phyloP scores from a whole-genome alignment of 2,113 vertebrate species.

The Scopus umbretta region DNA sequence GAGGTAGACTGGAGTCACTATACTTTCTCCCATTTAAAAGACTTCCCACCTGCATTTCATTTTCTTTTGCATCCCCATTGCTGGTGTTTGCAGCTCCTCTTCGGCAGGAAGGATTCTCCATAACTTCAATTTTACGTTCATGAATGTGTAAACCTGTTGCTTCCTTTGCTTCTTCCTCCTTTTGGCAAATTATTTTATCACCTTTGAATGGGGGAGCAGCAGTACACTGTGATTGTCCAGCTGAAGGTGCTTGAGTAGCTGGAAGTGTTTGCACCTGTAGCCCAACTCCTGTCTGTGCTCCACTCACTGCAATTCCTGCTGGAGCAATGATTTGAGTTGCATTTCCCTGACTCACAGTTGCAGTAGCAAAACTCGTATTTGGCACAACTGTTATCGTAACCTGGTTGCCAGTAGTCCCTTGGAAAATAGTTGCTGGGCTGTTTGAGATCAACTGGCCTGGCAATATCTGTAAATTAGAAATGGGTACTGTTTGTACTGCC shows the following conservation, averaged over 20 bases:
- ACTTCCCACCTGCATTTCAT: constrained; percentile 82
- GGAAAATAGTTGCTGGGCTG: constrained; percentile 89
- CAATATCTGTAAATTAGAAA: constrained; percentile 87
- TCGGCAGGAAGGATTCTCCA: constrained; percentile 95
- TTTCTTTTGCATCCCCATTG: constrained; percentile 88
- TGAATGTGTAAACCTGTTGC: constrained; percentile 96
- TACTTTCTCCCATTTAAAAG: constrained; percentile 97
- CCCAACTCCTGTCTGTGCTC: constrained; percentile 80
- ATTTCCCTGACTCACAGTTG: constrained; percentile 88
- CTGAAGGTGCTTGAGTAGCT: constrained; percentile 75
- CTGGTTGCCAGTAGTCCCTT: constrained; percentile 90
- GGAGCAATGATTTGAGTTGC: constrained; percentile 81
- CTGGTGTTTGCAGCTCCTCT: constrained; percentile 87
- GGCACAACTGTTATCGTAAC: constrained; percentile 99
- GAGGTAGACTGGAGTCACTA: constrained; percentile 97
- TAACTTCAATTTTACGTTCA: constrained; percentile 97
- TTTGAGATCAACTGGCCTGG: constrained; percentile 93
- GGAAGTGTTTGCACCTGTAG: constrained; percentile 82
- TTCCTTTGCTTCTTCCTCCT: constrained; percentile 99
- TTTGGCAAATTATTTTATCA: constrained; percentile 99
- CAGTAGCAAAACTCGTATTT: constrained; percentile 92
- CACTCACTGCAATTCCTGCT: constrained; percentile 77
- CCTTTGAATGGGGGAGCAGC: constrained; percentile 89
- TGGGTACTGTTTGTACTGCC: constrained; percentile 90
- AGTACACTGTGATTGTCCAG: constrained; percentile 79